phyloP scores from a whole-genome alignment of 2,113 vertebrate species.

The Ctenodactylus gundi region DNA sequence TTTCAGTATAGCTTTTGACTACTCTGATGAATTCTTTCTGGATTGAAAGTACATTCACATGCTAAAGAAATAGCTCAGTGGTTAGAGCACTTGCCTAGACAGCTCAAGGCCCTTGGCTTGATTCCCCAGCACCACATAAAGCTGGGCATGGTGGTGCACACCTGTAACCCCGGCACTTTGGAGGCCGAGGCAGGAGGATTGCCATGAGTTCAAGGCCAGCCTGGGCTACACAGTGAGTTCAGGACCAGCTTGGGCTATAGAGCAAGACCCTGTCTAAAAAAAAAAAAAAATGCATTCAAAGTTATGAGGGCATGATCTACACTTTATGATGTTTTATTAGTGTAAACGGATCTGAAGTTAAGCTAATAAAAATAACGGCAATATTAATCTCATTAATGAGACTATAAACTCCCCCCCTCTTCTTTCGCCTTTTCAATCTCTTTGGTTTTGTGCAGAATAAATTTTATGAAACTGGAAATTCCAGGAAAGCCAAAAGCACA shows the following conservation, averaged over 20 bases:
- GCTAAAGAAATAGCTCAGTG: too few species aligned
- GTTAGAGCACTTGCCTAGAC: too few species aligned
- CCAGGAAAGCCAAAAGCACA: not conserved
- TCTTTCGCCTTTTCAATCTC: not conserved
- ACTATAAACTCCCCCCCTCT: not conserved
- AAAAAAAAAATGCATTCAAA: not conserved
- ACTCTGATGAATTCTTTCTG: not conserved
- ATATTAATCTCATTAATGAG: not conserved
- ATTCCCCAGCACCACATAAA: too few species aligned
- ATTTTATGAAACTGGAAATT: slow-evolving; percentile 1
- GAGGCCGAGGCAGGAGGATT: too few species aligned
- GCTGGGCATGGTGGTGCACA: too few species aligned
- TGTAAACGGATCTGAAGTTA: not conserved
- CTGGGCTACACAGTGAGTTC: too few species aligned
- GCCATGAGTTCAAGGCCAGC: too few species aligned
- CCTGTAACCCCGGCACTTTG: too few species aligned
- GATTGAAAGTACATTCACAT: too few species aligned
- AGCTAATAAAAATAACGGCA: not conserved
- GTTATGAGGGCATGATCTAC: not conserved
- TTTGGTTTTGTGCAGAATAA: not conserved
- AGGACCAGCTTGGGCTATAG: too few species aligned
- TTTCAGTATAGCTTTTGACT: not conserved
- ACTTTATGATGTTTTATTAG: not conserved
- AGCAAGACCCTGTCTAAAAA: too few species aligned
- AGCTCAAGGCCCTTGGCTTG: too few species aligned